Evolutionary conservation across 1,140 invertebrate genomes (phyloP), one percentile per base, ranked within the genome.

Genomic region (Drosophila ironensis): DNA sequence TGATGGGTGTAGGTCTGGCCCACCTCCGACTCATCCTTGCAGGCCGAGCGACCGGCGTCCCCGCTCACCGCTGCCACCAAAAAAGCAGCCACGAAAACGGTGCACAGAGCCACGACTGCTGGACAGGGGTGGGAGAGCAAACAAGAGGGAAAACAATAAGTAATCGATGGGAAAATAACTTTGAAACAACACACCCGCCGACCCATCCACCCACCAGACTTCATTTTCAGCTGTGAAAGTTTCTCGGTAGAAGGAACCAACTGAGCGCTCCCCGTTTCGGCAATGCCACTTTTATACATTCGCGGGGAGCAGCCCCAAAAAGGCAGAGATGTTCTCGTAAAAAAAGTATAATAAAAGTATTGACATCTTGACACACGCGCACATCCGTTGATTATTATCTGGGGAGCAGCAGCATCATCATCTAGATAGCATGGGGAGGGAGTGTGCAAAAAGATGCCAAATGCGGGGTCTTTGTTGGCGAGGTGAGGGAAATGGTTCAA

Each of bases 11-110:
- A 89, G 8, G 82, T 87, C 41, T 88, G 37, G 0, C 87, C 87
- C 11, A 88, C 14, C 42, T 88, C 87, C 0, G 68, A 69, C 40
- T 66, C 75, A 48, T 89, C 82, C 50, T 66, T 48, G 48, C 87
- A 89, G 63, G 82, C 87, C 1, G 87, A 89, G 22, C 75, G 87
- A 16, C 87, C 87, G 2, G 74, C 78, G 20, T 86, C 71, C 1
- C 53, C 71, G n/a, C 22, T 56, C 5, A 76, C 66, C 6, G 24
- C 44, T 6, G 27, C 52, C 11, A 73, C 68, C 47, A 84, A 30
- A 20, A 80, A 37, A 8, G 38, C 37, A 35, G 71, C 80, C 69
- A 88, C 11, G 27, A 82, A 19, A 5, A 48, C 1, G 52, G 66
- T 66, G 28, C 41, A 68, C 4, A 88, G 42, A 25, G 63, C 77